Percentiles rank a stretch among this genome's conserved stretches.
These are phyloP conservation scores for Potorous gilbertii DNA, from an alignment of 2,797 vertebrate genomes.

Conservation along the genomic window DNA sequence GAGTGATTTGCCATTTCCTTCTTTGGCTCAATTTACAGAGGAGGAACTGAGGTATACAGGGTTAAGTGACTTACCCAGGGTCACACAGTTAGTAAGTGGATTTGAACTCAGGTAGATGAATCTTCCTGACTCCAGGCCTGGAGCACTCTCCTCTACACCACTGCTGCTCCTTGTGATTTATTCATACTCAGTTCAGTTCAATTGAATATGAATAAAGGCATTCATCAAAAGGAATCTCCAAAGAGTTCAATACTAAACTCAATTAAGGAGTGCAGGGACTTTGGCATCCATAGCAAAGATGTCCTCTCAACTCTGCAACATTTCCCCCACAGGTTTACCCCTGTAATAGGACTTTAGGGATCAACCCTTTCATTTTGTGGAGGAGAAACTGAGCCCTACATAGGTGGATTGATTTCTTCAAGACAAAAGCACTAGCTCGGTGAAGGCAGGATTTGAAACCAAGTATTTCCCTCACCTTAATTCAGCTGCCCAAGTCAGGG, in stretches of 20 bases:
- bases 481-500: background rate
- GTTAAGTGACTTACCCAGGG: background rate
- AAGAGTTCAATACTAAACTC: background rate
- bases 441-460: background rate
- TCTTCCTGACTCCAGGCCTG: background rate
- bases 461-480: background rate
- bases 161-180: background rate
- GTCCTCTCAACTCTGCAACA: rapidly evolving
- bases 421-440: background rate
- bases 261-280: background rate
- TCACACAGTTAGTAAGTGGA: background rate
- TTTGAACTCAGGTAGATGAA: background rate
- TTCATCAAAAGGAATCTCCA: background rate
- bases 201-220: background rate
- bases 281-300: background rate
- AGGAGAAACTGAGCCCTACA: background rate
- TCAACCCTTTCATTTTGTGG: background rate
- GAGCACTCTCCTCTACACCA: background rate
- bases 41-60: background rate
- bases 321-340: background rate
- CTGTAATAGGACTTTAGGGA: background rate
- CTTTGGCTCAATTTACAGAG: background rate
- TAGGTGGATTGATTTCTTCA: background rate
- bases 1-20: background rate
- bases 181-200: background rate